These are phyloP conservation scores for Schmidtea mediterranea DNA, from an alignment of 1,140 invertebrate species.

Conservation along the genomic window DNA sequence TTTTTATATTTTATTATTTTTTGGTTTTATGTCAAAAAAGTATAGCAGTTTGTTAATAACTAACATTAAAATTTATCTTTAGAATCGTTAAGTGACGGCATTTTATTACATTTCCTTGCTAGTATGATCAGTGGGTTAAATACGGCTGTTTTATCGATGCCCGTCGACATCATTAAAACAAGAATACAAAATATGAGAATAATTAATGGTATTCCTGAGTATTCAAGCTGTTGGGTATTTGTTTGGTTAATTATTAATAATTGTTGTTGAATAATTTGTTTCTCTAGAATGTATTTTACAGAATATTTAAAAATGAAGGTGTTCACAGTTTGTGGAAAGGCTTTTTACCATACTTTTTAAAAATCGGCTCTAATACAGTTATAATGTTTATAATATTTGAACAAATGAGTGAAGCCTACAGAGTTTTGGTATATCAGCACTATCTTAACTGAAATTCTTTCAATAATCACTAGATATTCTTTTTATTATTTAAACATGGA, in stretches of 20 bases:
- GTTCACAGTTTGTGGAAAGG: slow-evolving; percentile 91
- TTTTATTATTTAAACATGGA: too few relatives aligned
- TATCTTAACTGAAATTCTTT: too few relatives aligned
- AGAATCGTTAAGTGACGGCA: background rate
- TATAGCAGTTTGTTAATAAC: too few relatives aligned
- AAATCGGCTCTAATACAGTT: slow-evolving; percentile 84
- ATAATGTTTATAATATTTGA: slow-evolving; percentile 92
- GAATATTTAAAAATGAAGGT: slow-evolving; percentile 62
- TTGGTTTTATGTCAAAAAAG: too few relatives aligned
- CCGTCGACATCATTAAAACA: slow-evolving; percentile 91
- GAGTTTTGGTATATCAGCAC: background rate
- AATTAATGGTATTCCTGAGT: slow-evolving; percentile 69
- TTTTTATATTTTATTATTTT: too few relatives aligned
- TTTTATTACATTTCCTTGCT: slow-evolving; percentile 51
- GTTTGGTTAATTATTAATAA: too few relatives aligned
- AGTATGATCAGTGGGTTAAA: slow-evolving; percentile 90
- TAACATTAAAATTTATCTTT: too few relatives aligned
- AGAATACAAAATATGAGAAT: slow-evolving; percentile 91
- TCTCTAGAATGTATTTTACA: slow-evolving; percentile 45
- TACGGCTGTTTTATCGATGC: slow-evolving; percentile 85
- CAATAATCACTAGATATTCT: too few relatives aligned
- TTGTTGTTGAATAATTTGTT: too few relatives aligned
- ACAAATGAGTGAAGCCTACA: slow-evolving; percentile 51
- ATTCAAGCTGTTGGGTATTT: slow-evolving; percentile 33
- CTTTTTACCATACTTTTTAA: slow-evolving; percentile 78